Evolutionary conservation across 2,113 vertebrate genomes (phyloP).

Genomic region (Otis tarda): DNA sequence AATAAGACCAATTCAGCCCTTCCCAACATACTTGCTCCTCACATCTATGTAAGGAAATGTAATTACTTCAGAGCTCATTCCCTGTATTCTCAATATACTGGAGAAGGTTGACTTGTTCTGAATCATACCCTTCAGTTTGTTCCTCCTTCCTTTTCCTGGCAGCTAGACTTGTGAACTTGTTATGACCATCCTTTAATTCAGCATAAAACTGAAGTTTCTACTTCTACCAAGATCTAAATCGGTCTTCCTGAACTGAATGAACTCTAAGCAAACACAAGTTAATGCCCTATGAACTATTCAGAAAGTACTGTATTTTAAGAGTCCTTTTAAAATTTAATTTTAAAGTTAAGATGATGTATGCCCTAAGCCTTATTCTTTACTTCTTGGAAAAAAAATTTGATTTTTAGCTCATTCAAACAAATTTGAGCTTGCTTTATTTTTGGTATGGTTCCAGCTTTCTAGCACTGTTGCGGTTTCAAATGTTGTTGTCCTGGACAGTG

Average conservation of each 20-base stretch:
- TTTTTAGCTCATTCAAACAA: not conserved
- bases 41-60: not conserved
- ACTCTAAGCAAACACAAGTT: not conserved
- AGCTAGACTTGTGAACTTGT: not conserved
- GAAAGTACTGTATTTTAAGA: not conserved
- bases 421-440: not conserved
- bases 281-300: not conserved
- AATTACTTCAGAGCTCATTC: not conserved
- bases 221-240: not conserved
- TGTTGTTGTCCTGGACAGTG: accelerated
- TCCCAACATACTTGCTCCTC: not conserved
- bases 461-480: not conserved
- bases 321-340: not conserved
- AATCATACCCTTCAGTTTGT: not conserved
- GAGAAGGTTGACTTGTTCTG: not conserved
- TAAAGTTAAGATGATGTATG: not conserved
- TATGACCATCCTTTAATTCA: not conserved
- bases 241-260: not conserved
- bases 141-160: not conserved
- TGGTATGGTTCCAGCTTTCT: not conserved
- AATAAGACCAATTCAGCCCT: not conserved
- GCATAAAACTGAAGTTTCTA: not conserved
- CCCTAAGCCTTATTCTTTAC: not conserved
- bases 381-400: not conserved
- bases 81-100: not conserved